phyloP scores from a whole-genome alignment of 2,797 vertebrate genomes.

The Tenualosa ilisha region DNA sequence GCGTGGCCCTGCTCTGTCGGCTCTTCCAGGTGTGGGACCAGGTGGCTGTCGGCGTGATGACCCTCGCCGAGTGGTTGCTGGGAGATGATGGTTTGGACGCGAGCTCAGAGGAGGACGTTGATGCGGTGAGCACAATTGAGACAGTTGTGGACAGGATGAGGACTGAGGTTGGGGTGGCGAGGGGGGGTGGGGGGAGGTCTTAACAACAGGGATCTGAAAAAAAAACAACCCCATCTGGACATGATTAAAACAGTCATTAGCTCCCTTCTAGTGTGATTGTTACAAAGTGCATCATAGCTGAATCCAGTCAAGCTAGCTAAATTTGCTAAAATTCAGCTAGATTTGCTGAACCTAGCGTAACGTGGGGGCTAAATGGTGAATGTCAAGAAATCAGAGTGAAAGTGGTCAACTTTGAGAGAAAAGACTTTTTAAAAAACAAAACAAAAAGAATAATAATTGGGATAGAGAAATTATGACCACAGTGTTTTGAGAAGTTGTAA shows the following conservation, averaged over 20 bases:
- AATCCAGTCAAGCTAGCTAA: not conserved
- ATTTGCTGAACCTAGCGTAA: not conserved
- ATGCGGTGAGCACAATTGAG: constrained; percentile 59
- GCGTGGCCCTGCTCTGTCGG: constrained; percentile 79
- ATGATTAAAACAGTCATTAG: not conserved
- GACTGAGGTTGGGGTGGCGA: not conserved
- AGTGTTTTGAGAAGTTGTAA: not conserved
- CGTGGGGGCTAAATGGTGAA: not conserved
- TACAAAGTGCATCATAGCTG: no score
- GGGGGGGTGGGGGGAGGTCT: no score
- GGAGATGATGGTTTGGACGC: constrained; percentile 64
- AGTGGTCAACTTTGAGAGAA: not conserved
- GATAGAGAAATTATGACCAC: not conserved
- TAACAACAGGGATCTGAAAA: not conserved
- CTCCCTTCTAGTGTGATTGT: no score
- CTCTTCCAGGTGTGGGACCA: constrained; percentile 80
- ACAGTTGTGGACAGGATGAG: not conserved
- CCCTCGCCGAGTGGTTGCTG: constrained; percentile 85
- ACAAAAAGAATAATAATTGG: not conserved
- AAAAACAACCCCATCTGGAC: not conserved
- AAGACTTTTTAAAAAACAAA: not conserved
- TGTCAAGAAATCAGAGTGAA: not conserved
- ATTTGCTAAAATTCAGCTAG: not conserved
- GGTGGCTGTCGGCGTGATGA: constrained; percentile 63
- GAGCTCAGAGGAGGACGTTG: constrained; percentile 51